phyloP scores from a whole-genome alignment of 1,140 invertebrate genomes.

The Drosophila quadrilineata region DNA sequence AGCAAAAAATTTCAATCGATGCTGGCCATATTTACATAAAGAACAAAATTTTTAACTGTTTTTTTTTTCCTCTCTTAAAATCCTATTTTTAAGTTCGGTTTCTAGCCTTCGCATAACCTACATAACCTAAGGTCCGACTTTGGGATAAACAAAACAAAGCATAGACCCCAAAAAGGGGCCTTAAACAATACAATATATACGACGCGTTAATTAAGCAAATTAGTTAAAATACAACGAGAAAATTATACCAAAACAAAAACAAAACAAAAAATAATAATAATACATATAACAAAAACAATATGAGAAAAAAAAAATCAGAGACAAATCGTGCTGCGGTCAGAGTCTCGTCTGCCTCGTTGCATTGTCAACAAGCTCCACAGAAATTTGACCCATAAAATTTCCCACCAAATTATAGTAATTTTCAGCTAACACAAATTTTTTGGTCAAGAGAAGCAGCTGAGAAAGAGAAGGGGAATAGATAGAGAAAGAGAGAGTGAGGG shows the following conservation, averaged over 20 bases:
- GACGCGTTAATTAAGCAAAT: constrained; percentile 71
- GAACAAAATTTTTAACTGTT: too few relatives aligned
- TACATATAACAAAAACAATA: too few relatives aligned
- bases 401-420: constrained; percentile 78
- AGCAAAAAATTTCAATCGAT: too few relatives aligned
- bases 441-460: constrained; percentile 39
- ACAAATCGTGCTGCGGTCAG: constrained; percentile 69
- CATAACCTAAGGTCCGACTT: too few relatives aligned
- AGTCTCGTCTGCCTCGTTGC: constrained; percentile 40
- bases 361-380: constrained; percentile 57
- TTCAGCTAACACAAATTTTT: constrained; percentile 69
- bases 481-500: neutral
- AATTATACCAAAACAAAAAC: too few relatives aligned
- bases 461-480: constrained; percentile 3
- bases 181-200: constrained; percentile 51
- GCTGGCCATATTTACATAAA: too few relatives aligned
- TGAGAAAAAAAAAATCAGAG: constrained; percentile 29
- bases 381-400: constrained; percentile 78
- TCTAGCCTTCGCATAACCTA: too few relatives aligned
- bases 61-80: too few relatives aligned
- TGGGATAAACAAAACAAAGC: constrained; percentile 33
- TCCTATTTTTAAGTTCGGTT: too few relatives aligned
- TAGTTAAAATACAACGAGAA: constrained; percentile 55
- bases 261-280: constrained; percentile 24
- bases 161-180: constrained; percentile 51